These are phyloP conservation scores for Sericinus montela DNA, from an alignment of 2,888 invertebrate genomes.

Conservation along the genomic window DNA sequence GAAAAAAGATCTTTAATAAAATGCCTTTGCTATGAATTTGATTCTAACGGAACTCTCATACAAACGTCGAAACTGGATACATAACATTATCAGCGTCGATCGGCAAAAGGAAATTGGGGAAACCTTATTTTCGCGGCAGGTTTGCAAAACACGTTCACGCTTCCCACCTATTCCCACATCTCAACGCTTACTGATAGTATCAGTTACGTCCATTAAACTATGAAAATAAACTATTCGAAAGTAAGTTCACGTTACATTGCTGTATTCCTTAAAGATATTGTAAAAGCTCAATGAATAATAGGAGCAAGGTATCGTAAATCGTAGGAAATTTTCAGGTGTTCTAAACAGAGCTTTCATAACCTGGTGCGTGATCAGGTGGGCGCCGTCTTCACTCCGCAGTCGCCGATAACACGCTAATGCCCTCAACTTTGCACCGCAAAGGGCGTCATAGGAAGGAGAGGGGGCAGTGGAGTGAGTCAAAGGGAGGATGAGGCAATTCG, in stretches of 20 bases:
- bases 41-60: not conserved
- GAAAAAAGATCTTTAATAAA: not conserved
- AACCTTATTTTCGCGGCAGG: slow-evolving; percentile 74
- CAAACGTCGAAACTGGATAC: slow-evolving; percentile 1
- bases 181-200: slow-evolving; percentile 77
- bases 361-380: slow-evolving; percentile 68
- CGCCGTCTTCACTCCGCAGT: slow-evolving; percentile 72
- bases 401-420: slow-evolving; percentile 79
- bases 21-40: not conserved
- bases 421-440: slow-evolving; percentile 78
- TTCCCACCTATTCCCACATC: slow-evolving; percentile 77
- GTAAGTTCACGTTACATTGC: slow-evolving; percentile 38
- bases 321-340: slow-evolving; percentile 29
- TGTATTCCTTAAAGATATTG: slow-evolving; percentile 18
- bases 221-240: slow-evolving; percentile 8
- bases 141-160: slow-evolving; percentile 78
- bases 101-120: slow-evolving; percentile 74
- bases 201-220: slow-evolving; percentile 63
- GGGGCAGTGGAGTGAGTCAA: slow-evolving; percentile 29
- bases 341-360: slow-evolving; percentile 33
- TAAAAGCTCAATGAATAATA: not conserved
- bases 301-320: slow-evolving; percentile 34
- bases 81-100: slow-evolving; percentile 66
- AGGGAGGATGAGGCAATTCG: slow-evolving; percentile 44
- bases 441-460: slow-evolving; percentile 44